These are phyloP conservation scores for Thymelicus lineola DNA, from an alignment of 2,888 invertebrate genomes.

Conservation along the genomic window DNA sequence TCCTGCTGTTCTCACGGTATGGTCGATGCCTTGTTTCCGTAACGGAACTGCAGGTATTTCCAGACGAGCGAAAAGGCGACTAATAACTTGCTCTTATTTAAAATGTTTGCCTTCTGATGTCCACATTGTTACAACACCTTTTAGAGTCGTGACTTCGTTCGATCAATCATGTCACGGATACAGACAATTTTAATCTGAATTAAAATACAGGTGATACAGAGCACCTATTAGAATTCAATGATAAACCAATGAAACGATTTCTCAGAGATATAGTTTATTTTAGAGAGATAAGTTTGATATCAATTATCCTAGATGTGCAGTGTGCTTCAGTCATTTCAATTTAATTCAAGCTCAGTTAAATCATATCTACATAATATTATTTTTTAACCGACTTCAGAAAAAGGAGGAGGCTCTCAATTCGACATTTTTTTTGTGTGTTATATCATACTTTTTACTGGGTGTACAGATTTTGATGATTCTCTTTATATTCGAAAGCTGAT, in stretches of 20 bases:
- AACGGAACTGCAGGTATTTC: too few species aligned
- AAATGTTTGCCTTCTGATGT: too few species aligned
- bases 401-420: too few species aligned
- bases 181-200: not conserved
- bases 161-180: slow-evolving; percentile 8
- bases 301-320: slow-evolving; percentile 1
- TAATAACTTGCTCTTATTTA: too few species aligned
- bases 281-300: slow-evolving; percentile 11
- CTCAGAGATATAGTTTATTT: not conserved
- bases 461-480: too few species aligned
- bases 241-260: not conserved
- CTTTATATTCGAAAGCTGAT: too few species aligned
- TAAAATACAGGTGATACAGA: not conserved
- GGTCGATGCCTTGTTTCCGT: too few species aligned
- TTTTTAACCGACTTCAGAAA: too few species aligned
- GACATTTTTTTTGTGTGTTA: too few species aligned
- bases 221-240: not conserved
- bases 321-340: slow-evolving; percentile 13
- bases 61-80: too few species aligned
- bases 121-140: not conserved
- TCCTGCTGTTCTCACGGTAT: too few species aligned
- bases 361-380: not conserved
- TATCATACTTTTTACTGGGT: too few species aligned
- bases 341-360: slow-evolving; percentile 19
- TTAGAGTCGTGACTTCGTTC: not conserved